These are phyloP conservation scores for Schizotus pectinicornis DNA, from an alignment of 2,888 invertebrate genomes.

Conservation along the genomic window DNA sequence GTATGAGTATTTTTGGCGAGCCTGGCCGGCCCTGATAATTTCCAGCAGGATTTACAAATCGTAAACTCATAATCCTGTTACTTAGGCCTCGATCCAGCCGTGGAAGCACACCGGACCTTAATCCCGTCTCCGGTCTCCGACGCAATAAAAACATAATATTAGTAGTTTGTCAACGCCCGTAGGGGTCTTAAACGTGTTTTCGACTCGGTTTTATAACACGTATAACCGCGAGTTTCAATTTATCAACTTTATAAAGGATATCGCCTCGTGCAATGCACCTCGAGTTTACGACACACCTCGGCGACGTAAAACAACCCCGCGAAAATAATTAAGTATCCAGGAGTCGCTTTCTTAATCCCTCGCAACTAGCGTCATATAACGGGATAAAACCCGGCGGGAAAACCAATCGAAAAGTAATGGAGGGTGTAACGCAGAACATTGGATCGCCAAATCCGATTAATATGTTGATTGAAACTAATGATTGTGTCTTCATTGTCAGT, in stretches of 20 bases:
- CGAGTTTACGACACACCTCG: neutral
- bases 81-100: slow-evolving; percentile 28
- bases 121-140: slow-evolving; percentile 29
- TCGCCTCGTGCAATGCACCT: neutral
- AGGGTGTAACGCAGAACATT: slow-evolving; percentile 47
- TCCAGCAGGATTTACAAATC: slow-evolving; percentile 34
- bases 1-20: slow-evolving; percentile 19
- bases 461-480: slow-evolving; percentile 58
- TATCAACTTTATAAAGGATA: slow-evolving; percentile 11
- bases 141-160: slow-evolving; percentile 32
- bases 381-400: slow-evolving; percentile 29
- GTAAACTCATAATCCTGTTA: slow-evolving; percentile 37
- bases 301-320: neutral
- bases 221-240: slow-evolving; percentile 11
- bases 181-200: slow-evolving; percentile 21
- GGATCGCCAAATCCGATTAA: slow-evolving; percentile 52
- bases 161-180: slow-evolving; percentile 26
- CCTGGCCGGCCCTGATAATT: slow-evolving; percentile 25
- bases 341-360: no score
- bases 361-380: slow-evolving; percentile 22
- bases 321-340: neutral
- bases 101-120: slow-evolving; percentile 28
- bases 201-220: slow-evolving; percentile 7
- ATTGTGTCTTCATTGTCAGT: slow-evolving; percentile 55
- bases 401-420: slow-evolving; percentile 48